A percentile compares a stretch with the other conserved stretches of the same genome.
These are phyloP conservation scores for Solea senegalensis DNA, from an alignment of 2,113 vertebrate genomes.

Conservation along the genomic window DNA sequence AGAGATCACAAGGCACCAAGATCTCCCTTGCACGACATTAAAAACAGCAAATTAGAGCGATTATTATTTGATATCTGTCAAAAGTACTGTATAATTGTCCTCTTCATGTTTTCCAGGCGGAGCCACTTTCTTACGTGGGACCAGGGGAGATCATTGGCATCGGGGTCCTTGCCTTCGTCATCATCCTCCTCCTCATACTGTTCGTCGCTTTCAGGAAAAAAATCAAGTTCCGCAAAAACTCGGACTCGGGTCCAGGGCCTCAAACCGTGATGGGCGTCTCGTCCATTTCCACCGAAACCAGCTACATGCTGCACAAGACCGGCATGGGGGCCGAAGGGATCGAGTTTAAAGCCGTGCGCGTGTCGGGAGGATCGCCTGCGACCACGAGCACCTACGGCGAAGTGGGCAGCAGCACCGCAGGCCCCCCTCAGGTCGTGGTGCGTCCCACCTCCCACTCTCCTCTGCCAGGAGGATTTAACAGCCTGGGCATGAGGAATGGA, in stretches of 20 bases:
- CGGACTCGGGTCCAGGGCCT: conserved; percentile 70
- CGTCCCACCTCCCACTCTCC: conserved; percentile 89
- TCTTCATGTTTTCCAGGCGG: conserved; percentile 80
- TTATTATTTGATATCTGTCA: no score
- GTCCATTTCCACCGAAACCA: conserved; percentile 71
- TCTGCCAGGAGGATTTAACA: conserved; percentile 56
- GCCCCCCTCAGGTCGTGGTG: conserved; percentile 91
- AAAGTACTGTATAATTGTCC: not conserved
- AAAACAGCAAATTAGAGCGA: no score
- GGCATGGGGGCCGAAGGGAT: conserved; percentile 79
- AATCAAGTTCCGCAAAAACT: conserved; percentile 89
- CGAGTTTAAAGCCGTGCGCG: conserved; percentile 86
- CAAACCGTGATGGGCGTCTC: conserved; percentile 56
- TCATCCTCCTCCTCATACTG: conserved; percentile 87
- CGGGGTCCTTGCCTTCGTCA: conserved; percentile 88
- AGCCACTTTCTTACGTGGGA: conserved; percentile 88
- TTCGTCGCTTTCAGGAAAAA: conserved; percentile 91
- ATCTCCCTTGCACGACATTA: no score
- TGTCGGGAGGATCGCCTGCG: conserved; percentile 77
- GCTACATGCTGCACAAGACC: conserved; percentile 87
- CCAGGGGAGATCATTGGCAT: conserved; percentile 96
- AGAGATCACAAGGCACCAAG: no score
- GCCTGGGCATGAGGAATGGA: conserved; percentile 27
- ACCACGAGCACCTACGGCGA: conserved; percentile 68
- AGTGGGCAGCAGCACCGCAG: conserved; percentile 81